These are phyloP conservation scores for Machimus atricapillus DNA, from an alignment of 2,888 invertebrate genomes.

Conservation along the genomic window DNA sequence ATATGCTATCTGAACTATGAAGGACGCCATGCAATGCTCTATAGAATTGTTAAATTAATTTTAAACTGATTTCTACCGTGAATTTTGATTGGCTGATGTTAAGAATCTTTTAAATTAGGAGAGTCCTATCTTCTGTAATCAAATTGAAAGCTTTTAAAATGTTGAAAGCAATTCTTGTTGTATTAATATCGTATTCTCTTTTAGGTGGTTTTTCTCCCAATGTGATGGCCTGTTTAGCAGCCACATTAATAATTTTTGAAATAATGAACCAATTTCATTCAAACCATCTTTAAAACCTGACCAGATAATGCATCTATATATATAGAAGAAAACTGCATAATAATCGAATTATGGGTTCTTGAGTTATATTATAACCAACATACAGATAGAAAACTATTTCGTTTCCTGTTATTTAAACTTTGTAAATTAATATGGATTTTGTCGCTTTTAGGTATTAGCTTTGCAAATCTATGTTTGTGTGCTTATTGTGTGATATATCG, in stretches of 20 bases:
- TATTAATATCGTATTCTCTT: too few species aligned
- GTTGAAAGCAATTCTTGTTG: too few species aligned
- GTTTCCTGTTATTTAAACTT: background rate
- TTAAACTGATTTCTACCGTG: too few species aligned
- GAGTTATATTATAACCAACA: background rate
- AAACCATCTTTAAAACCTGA: background rate
- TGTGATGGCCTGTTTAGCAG: background rate
- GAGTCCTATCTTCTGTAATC: too few species aligned
- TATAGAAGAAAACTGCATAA: background rate
- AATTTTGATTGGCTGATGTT: too few species aligned
- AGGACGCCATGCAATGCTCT: too few species aligned
- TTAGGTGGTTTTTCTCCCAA: too few species aligned
- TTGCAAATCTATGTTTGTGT: background rate
- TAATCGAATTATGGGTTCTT: background rate
- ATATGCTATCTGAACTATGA: too few species aligned
- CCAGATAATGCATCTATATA: background rate
- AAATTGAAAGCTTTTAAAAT: too few species aligned
- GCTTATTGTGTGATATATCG: too few species aligned
- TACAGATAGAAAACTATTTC: background rate
- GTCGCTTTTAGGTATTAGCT: background rate
- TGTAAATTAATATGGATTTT: background rate
- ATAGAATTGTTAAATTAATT: too few species aligned
- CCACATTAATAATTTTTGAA: background rate
- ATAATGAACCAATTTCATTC: background rate
- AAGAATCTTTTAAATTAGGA: too few species aligned